Conservation (phyloP, 2,113 vertebrate species). For the Trichomycterus rosablanca region DNA sequence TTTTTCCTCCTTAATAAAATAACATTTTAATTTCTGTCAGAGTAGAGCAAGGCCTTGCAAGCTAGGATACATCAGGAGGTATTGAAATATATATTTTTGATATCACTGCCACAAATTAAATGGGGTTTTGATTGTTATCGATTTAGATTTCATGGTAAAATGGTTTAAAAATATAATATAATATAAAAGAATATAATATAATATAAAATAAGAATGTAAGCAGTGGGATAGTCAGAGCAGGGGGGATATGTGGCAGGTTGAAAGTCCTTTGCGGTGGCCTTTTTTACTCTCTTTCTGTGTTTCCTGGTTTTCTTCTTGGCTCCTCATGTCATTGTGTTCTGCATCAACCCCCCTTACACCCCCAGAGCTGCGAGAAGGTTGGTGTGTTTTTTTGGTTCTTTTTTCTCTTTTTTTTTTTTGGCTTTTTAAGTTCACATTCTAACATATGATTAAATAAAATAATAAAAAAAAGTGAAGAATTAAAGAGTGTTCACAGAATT, state of each 20-base stretch:
- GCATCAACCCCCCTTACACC: slow-evolving; percentile 98
- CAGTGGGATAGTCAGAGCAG: slow-evolving; percentile 6
- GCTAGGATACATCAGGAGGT: neutral
- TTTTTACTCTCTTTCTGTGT: slow-evolving; percentile 99
- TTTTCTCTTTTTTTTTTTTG: slow-evolving; percentile 87
- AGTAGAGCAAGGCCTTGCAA: slow-evolving; percentile 29
- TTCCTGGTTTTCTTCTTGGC: slow-evolving; percentile 96
- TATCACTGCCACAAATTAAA: slow-evolving; percentile 27
- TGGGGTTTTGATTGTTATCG: slow-evolving; percentile 1
- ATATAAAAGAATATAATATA: neutral
- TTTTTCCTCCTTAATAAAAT: neutral
- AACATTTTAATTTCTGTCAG: slow-evolving; percentile 7
- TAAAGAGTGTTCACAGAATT: too few relatives aligned
- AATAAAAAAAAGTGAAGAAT: slow-evolving; percentile 25
- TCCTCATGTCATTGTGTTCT: slow-evolving; percentile 99
- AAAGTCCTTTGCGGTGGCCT: slow-evolving; percentile 87
- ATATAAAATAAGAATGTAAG: slow-evolving; percentile 5
- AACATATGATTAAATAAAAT: too few relatives aligned
- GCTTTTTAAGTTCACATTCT: slow-evolving; percentile 64
- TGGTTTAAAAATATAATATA: neutral
- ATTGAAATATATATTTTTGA: slow-evolving; percentile 19
- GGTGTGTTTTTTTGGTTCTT: slow-evolving; percentile 88
- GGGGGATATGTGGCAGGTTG: slow-evolving; percentile 71
- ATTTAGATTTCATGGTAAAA: slow-evolving; percentile 10
- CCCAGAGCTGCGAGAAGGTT: slow-evolving; percentile 99